These are phyloP conservation scores for Hydractinia echinata DNA, from an alignment of 30 jellyfish, hydroid and myxozoan genomes.

Conservation along the genomic window DNA sequence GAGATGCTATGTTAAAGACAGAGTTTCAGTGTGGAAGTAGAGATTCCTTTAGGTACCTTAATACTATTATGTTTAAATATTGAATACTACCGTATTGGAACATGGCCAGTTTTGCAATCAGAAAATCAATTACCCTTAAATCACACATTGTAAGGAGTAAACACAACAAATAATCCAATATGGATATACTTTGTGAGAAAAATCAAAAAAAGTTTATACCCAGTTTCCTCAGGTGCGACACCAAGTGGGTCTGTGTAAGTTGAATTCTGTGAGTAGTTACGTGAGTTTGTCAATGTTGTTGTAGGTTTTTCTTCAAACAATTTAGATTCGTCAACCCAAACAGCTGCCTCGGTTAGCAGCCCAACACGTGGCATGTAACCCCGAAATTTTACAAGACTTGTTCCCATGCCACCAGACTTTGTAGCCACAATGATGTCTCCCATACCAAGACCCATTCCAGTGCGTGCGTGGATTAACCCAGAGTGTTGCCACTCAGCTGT, in stretches of 20 bases:
- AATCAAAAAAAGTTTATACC: slow-evolving; percentile 33
- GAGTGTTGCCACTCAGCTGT: slow-evolving; percentile 94
- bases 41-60: too few species aligned
- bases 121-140: too few species aligned
- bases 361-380: slow-evolving; percentile 98
- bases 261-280: slow-evolving; percentile 57
- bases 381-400: slow-evolving; percentile 83
- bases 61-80: too few species aligned
- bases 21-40: too few species aligned
- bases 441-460: slow-evolving; percentile 85
- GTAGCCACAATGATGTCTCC: slow-evolving; percentile 90
- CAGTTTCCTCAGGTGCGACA: slow-evolving; percentile 97
- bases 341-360: slow-evolving; percentile 85
- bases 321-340: slow-evolving; percentile 97
- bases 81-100: not conserved
- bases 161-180: too few species aligned
- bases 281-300: slow-evolving; percentile 64
- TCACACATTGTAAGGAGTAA: too few species aligned
- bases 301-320: slow-evolving; percentile 92
- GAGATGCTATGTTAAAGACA: too few species aligned
- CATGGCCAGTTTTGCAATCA: too few species aligned
- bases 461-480: slow-evolving; percentile 61
- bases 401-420: slow-evolving; percentile 83
- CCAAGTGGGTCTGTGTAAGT: slow-evolving; percentile 82
- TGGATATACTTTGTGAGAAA: too few species aligned